A percentile compares a stretch with the other conserved stretches of the same genome.
Conservation (phyloP, 2,888 invertebrate species). For the Amphipoea oculea region DNA sequence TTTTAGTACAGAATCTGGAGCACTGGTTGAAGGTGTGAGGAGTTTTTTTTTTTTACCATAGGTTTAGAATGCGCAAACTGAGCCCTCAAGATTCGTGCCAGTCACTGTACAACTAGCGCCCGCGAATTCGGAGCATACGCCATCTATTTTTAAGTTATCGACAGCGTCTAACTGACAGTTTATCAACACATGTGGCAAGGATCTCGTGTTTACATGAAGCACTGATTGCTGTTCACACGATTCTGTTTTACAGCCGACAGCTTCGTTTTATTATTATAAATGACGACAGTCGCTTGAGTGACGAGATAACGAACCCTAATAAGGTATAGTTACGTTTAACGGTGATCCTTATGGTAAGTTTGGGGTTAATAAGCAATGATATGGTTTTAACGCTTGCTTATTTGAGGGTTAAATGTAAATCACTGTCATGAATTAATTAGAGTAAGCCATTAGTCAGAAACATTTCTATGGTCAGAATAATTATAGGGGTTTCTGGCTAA, state of each 20-base stretch:
- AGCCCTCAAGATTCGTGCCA: no score
- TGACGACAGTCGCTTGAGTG: conserved; percentile 65
- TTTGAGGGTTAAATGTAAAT: conserved; percentile 13
- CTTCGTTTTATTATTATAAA: conserved; percentile 69
- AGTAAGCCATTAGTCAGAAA: background rate
- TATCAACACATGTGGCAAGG: conserved; percentile 57
- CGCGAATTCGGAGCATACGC: conserved; percentile 37
- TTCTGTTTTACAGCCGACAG: conserved; percentile 44
- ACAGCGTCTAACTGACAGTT: conserved; percentile 19
- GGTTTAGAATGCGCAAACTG: no score
- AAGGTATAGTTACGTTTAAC: conserved; percentile 53
- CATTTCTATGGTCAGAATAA: no score
- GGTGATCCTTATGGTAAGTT: conserved; percentile 47
- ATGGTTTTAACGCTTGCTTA: conserved; percentile 23
- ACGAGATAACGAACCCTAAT: conserved; percentile 61
- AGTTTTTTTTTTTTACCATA: no score
- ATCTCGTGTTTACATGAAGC: conserved; percentile 63
- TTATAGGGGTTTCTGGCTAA: background rate
- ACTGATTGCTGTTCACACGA: conserved; percentile 76
- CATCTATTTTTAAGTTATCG: conserved; percentile 45
- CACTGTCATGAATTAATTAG: background rate
- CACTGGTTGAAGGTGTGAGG: no score
- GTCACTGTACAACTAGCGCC: no score
- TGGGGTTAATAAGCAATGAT: conserved; percentile 44
- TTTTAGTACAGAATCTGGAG: no score